Base-by-base conservation (phyloP, 2,113 vertebrate species). In the Alethe castanea region DNA sequence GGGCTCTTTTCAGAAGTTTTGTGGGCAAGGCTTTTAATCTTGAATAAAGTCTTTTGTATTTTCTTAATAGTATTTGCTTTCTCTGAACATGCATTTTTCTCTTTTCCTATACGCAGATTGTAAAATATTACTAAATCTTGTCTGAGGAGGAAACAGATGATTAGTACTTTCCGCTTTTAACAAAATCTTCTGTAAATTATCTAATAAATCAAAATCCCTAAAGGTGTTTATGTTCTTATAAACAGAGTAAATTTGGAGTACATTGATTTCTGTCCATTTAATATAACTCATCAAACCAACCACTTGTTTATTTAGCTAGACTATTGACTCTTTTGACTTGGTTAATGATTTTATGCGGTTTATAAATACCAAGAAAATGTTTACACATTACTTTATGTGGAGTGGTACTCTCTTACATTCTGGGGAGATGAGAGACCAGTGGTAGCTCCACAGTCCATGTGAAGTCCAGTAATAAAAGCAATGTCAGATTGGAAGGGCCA, bases 101-200 rank as follows among this genome's bases (percentile, higher is more conserved):
- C 18, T 78, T 59, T 92, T 76, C 33, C 33, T 88, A 42, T 42
- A 60, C 4, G 42, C 0, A 5, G 29, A 28, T 74, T 70, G 47
- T 86, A 88, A 88, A 92, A 81, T 70, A 81, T 50, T 90, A 56
- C 31, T 81, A 25, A 52, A 66, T 65, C 69, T 73, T 81, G 25
- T 57, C 70, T 90, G 60, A 66, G 19, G 19, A 85, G 20, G 29
- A 95, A 76, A 54, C 5, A 62, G 47, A 70, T n/a, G 23, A 86
- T 72, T 86, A 92, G 67, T 56, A 36, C 10, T 23, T 48, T n/a
- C 31, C 35, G 66, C 36, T 79, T 79, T 73, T 38, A 85, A 59
- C 14, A 24, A 50, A 87, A 50, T 64, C 6, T 56, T 85, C 79
- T 64, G 14, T 47, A 67, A 76, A 79, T 60, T 42, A 3, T 42